phyloP scores from a whole-genome alignment of 2,888 invertebrate species.

The Bursaphelenchus okinawaensis region DNA sequence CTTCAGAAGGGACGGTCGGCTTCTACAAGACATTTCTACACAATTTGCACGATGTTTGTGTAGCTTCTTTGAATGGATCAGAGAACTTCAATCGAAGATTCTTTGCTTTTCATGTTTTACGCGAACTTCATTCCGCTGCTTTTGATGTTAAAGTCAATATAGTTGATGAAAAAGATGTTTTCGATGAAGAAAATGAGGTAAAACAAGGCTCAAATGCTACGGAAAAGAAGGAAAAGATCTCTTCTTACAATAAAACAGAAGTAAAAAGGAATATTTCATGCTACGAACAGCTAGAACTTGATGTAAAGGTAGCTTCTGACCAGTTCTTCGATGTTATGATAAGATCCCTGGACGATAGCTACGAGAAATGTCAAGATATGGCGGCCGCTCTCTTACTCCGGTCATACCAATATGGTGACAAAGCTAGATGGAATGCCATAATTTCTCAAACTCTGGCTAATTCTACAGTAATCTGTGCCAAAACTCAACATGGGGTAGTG shows the following conservation, averaged over 20 bases:
- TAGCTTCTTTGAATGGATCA: neutral
- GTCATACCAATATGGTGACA: neutral
- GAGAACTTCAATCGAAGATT: constrained; percentile 8
- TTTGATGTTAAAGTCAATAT: constrained; percentile 8
- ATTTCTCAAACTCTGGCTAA: neutral
- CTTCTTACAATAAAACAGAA: no score
- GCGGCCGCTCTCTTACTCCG: neutral
- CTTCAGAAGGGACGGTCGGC: neutral
- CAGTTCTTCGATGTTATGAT: neutral
- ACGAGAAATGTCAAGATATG: neutral
- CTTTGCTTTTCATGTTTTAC: neutral
- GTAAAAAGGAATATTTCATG: no score
- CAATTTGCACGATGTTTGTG: neutral
- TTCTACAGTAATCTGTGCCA: neutral
- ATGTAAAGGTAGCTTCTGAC: neutral
- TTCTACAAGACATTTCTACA: neutral
- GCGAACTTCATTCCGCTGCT: neutral
- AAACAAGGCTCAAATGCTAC: neutral
- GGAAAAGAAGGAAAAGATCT: no score
- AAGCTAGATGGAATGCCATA: neutral
- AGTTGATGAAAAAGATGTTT: no score
- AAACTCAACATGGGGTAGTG: constrained; percentile 1
- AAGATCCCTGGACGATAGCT: neutral
- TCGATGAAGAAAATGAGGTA: neutral
- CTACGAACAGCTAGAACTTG: constrained; percentile 1